Conservation (phyloP, 2,113 vertebrate species). For the Eulemur rufifrons region DNA sequence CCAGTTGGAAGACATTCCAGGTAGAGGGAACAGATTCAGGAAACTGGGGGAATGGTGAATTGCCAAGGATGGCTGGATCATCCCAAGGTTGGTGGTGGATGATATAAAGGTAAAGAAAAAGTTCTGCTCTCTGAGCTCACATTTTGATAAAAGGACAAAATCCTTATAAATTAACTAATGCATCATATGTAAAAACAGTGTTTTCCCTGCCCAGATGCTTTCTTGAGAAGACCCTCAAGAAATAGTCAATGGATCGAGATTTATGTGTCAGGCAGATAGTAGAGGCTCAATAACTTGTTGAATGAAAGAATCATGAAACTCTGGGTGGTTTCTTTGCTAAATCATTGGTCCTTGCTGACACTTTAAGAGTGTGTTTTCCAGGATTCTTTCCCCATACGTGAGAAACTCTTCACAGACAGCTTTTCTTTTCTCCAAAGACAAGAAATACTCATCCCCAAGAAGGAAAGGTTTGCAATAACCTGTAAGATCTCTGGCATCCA, state of each 20-base stretch:
- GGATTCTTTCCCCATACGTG: not conserved
- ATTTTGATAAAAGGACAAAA: not conserved
- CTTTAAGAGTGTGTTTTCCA: not conserved
- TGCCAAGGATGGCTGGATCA: not conserved
- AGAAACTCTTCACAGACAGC: not conserved
- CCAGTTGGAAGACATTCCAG: not conserved
- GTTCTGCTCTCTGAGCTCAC: not conserved
- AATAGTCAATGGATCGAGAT: not conserved
- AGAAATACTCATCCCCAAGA: not conserved
- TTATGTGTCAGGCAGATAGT: not conserved
- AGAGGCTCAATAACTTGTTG: not conserved
- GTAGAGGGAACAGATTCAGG: not conserved
- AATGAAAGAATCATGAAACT: conserved; percentile 24
- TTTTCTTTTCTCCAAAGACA: not conserved
- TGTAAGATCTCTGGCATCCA: not conserved
- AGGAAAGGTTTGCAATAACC: not conserved
- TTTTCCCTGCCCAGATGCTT: too few species aligned
- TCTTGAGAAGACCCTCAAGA: not conserved
- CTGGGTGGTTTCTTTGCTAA: not conserved
- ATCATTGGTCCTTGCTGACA: not conserved
- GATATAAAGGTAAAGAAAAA: conserved; percentile 14
- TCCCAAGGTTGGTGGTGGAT: not conserved
- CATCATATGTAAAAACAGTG: not conserved
- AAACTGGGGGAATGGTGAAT: not conserved
- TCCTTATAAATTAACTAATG: not conserved